Evolutionary conservation across 2,113 vertebrate species (phyloP).

Genomic region (Pungitius pungitius): DNA sequence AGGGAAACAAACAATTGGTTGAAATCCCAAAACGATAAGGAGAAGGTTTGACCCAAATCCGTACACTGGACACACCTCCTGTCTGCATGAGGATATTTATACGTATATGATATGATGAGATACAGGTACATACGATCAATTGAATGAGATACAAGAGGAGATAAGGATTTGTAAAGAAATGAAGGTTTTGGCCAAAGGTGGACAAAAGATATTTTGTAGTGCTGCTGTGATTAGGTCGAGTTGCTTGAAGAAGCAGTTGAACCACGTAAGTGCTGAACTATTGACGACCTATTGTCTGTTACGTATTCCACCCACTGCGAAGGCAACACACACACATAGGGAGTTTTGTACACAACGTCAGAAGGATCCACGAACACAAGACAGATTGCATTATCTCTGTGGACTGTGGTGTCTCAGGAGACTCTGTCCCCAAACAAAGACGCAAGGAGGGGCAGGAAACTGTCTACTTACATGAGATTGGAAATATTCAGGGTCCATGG

Average conservation of each 20-base stretch:
- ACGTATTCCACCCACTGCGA: not conserved
- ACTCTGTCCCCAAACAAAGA: not conserved
- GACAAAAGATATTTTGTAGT: no score
- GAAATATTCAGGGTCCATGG: conserved; percentile 62
- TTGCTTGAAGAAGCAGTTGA: no score
- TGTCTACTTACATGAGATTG: conserved; percentile 52
- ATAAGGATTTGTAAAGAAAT: not conserved
- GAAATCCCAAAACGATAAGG: not conserved
- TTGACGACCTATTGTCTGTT: not conserved
- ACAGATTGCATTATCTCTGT: not conserved
- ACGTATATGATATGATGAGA: not conserved
- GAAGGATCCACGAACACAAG: not conserved
- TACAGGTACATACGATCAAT: not conserved
- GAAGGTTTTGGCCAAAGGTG: not conserved
- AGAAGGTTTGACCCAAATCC: not conserved
- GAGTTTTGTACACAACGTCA: no score
- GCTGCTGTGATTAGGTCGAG: no score
- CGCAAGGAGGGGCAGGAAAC: not conserved
- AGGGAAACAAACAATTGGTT: not conserved
- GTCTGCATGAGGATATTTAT: not conserved
- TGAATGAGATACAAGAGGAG: not conserved
- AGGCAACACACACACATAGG: not conserved
- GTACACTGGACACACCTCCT: not conserved
- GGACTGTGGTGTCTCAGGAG: not conserved
- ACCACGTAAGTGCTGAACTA: not conserved